Evolutionary conservation across 2,113 vertebrate genomes (phyloP), one percentile per base, ranked within the genome.

Genomic region (Carassius auratus): DNA sequence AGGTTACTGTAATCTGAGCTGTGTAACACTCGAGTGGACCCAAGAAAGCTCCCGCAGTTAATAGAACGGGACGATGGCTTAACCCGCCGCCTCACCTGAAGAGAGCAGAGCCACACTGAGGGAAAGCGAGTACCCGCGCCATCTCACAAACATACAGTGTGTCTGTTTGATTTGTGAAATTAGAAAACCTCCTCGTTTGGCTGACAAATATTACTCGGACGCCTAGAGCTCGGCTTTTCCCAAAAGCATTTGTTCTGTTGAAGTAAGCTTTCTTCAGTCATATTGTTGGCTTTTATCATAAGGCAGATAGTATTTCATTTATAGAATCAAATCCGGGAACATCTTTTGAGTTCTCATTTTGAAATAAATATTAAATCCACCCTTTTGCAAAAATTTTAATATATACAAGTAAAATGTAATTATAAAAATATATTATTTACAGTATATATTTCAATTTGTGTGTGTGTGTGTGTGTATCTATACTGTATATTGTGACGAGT

Each of bases 341-440:
- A 97, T 96, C 96, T 97, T 97, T 97, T 97, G 96, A 97, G 96
- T 97, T 97, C 96, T 97, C 95, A 95, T 96, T 96, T 96, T 96
- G 96, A 96, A 96, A 17, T 6, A 55, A 55, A 55, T 55, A 55
- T 55, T 5, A 55, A 55, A 97, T 97, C 95, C 95, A 95, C 96
- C 96, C 96, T 94, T 96, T 96, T 96, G 96, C 96, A 97, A 97
- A 45, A 42, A 42, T 7, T 8, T 8, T 8, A 42, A 42, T 42
- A 42, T 8, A 42, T 8, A 42, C 38, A 42, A 7, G 8, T 42
- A 8, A 42, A 1, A 42, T 42, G 1, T 7, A 8, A 7, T 7
- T 1, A 42, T 42, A 42, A 42, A 42, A 36, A 36, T 42, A 42
- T 42, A 42, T 42, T 7, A 42, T 42, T 26, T 26, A 26, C 26